Base-by-base conservation (phyloP, 2,888 invertebrate species). In the Drosophila niveifrons region DNA sequence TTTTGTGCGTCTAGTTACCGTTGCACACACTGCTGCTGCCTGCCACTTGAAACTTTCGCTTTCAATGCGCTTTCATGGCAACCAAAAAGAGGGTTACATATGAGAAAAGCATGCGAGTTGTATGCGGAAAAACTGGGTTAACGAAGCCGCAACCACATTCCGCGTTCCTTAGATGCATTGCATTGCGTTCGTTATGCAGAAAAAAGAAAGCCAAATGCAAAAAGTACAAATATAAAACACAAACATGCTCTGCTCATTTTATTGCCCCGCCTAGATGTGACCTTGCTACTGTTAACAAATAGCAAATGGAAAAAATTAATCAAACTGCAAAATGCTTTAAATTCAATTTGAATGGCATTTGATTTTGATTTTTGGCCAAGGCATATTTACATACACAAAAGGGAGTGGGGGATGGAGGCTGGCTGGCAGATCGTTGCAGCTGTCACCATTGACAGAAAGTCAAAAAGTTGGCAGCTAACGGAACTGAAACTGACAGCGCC, bases 361-460 rank as follows among this genome's bases (percentile, higher is more conserved):
- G 57, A 52, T 48, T 72, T 58, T 68, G 47, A 61, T 53, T 68
- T 63, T 68, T 13, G 46, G 52, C 34, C 31, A 47, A 58, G 64
- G 29, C 28, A 64, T 50, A 63, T 64, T 51, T 61, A 61, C 56
- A 59, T 71, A 74, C 48, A 57, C 43, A 43, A 28, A 11, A 23
- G 39, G n/a, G 1, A 43, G 17, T 17, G 11, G 43, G 8, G 13
- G 29, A 29, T 1, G 3, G 17, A 4, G 43, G 44, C 7, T 10
- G 9, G 6, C 13, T 8, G n/a, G 18, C 28, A 62, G 66, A 68
- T 62, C 68, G 71, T 50, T 74, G 72, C 79, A 80, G 79, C 79
- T 80, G 79, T 77, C 67, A 73, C 80, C 73, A 73, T 78, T 80
- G 80, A 80, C 80, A 73, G 78, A 73, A 76, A 80, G 80, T 80